Conservation (phyloP, 2,113 vertebrate genomes). For the Paramormyrops kingsleyae region DNA sequence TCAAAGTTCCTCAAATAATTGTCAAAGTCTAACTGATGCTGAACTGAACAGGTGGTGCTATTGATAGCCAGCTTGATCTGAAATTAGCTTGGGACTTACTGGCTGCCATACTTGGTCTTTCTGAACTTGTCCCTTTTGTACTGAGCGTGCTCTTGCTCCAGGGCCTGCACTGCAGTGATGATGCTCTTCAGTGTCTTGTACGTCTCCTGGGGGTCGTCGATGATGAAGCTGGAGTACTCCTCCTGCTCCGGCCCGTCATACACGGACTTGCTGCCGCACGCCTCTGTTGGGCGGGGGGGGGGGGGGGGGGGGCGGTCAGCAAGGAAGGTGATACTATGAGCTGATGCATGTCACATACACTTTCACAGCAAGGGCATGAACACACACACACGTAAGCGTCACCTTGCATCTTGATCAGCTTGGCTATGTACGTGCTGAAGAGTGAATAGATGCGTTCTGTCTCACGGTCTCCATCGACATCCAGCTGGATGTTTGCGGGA, state of each 20-base stretch:
- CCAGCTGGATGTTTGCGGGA: conserved; percentile 94
- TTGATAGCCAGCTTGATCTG: background rate
- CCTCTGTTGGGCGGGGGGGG: conserved; percentile 63
- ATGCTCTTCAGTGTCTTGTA: conserved; percentile 88
- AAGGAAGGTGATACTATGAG: background rate
- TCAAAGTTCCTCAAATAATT: background rate
- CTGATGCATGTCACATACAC: background rate
- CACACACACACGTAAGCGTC: conserved; percentile 17
- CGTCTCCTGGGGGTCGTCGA: conserved; percentile 91
- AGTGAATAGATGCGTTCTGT: conserved; percentile 93
- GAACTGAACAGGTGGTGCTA: background rate
- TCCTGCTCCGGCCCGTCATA: conserved; percentile 93
- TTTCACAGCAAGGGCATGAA: background rate
- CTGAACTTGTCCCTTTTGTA: conserved; percentile 93
- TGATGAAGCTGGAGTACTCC: conserved; percentile 87
- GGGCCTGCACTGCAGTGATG: conserved; percentile 71
- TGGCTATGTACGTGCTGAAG: conserved; percentile 83
- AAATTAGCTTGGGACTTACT: conserved; percentile 67
- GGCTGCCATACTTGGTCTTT: conserved; percentile 95
- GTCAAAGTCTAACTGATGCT: background rate
- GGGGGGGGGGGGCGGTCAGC: background rate
- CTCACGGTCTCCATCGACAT: conserved; percentile 93
- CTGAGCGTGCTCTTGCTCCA: conserved; percentile 89
- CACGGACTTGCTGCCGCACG: conserved; percentile 92
- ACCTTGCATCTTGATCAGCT: conserved; percentile 98